Evolutionary conservation across 2,113 vertebrate genomes (phyloP), one percentile per base, ranked within the genome.

Genomic region (Tragelaphus scriptus): DNA sequence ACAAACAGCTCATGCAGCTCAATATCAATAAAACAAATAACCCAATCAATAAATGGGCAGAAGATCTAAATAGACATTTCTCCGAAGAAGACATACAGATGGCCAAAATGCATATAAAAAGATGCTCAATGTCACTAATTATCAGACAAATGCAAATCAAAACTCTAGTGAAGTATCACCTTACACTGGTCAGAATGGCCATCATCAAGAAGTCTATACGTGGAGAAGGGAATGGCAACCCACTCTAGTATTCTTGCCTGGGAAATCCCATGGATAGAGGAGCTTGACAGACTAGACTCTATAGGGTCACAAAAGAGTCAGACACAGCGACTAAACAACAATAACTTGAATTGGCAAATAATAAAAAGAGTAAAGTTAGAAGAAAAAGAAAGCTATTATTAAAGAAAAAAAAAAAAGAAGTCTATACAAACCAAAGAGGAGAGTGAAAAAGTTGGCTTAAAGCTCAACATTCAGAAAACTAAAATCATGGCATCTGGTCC

Each of bases 41-140:
- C 47, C 15, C 77, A 49, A 51, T 49, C 47, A 80, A 51, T 49
- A 80, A 49, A 80, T 80, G 77, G 4, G 23, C 26, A 81, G 30
- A 81, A 53, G 30, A n/a, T 51, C 79, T 81, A 32, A 81, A 81
- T 12, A 21, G 30, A 30, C 49, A 51, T 21, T n/a, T 81, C 10
- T n/a, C 30, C 2, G n/a, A 53, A n/a, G 79, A 81, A 81, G 16
- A 81, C 30, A 53, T 81, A 53, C 30, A 81, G 49, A 53, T 53
- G 16, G 79, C 79, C 49, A 81, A 80, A 49, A 80, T 1, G 28
- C 28, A 51, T 28, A 80, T 30, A 28, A 80, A 80, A 80, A 49
- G 28, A 53, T 21, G 10, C 30, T 53, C 30, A n/a, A 53, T 0
- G 0, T 81, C 49, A 6, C 49, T 53, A 21, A n/a, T n/a, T 53